Conservation (phyloP, 1,140 invertebrate genomes). For the Penaeus japonicus region DNA sequence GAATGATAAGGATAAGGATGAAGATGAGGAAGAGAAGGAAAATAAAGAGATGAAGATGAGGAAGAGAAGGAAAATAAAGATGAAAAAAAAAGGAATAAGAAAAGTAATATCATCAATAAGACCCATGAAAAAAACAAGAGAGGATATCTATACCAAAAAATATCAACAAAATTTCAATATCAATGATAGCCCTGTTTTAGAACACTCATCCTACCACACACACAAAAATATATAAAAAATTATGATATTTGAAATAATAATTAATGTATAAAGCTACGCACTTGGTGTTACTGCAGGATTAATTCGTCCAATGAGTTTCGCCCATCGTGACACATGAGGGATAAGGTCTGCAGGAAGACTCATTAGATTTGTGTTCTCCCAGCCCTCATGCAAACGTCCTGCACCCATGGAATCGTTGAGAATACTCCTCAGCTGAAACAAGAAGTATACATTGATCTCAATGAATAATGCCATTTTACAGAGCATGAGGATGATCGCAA, state of each 20-base stretch:
- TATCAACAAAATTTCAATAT: too few relatives aligned
- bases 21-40: too few relatives aligned
- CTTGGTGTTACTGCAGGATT: constrained; percentile 33
- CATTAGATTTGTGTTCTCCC: constrained; percentile 43
- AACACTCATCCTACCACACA: too few relatives aligned
- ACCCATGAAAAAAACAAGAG: too few relatives aligned
- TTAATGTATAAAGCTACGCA: neutral
- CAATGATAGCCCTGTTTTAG: too few relatives aligned
- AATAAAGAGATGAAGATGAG: too few relatives aligned
- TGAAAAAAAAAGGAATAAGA: too few relatives aligned
- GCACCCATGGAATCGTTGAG: constrained; percentile 21
- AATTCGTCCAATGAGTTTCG: constrained; percentile 46
- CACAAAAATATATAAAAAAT: neutral
- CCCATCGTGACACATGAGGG: constrained; percentile 50
- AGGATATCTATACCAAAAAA: too few relatives aligned
- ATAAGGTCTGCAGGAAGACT: constrained; percentile 48
- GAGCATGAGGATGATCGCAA: too few relatives aligned
- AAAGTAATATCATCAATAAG: too few relatives aligned
- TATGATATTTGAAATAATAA: neutral
- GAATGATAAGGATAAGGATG: too few relatives aligned
- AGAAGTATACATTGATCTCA: neutral
- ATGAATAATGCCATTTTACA: neutral
- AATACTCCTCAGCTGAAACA: constrained; percentile 29
- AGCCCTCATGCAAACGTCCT: constrained; percentile 46
- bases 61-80: too few relatives aligned